A percentile compares a stretch with the other conserved stretches of the same genome.
These are phyloP conservation scores for Noctua comes DNA, from an alignment of 2,888 invertebrate species.

Conservation along the genomic window DNA sequence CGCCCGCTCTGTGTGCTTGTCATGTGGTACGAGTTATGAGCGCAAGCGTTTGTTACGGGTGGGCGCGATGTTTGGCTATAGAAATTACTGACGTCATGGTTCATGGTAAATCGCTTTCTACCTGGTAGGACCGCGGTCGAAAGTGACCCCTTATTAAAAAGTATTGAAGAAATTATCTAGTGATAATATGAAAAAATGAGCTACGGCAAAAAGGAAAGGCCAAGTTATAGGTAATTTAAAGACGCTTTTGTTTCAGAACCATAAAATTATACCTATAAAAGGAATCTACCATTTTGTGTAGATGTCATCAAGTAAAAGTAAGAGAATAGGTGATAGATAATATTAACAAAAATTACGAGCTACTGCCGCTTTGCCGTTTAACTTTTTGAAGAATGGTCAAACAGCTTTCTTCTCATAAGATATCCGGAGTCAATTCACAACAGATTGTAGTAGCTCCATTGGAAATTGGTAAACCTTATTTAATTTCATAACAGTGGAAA, in stretches of 20 bases:
- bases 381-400: background rate
- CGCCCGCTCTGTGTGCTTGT: conserved; percentile 72
- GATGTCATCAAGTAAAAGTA: too few relatives aligned
- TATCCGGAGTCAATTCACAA: background rate
- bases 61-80: background rate
- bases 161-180: background rate
- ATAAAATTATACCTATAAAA: background rate
- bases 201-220: background rate
- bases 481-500: background rate
- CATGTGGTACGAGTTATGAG: conserved; percentile 52
- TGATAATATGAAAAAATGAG: too few relatives aligned
- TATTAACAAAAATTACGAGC: background rate
- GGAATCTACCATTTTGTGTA: too few relatives aligned
- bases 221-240: background rate
- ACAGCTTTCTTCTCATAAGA: background rate
- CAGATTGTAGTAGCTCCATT: background rate
- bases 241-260: background rate
- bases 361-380: background rate
- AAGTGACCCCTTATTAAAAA: background rate
- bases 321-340: background rate
- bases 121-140: too few relatives aligned
- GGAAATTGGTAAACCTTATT: background rate
- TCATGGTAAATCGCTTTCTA: background rate
- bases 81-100: background rate
- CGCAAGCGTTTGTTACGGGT: background rate